phyloP scores from a whole-genome alignment of 2,888 invertebrate species.

The Camponotus fellah region DNA sequence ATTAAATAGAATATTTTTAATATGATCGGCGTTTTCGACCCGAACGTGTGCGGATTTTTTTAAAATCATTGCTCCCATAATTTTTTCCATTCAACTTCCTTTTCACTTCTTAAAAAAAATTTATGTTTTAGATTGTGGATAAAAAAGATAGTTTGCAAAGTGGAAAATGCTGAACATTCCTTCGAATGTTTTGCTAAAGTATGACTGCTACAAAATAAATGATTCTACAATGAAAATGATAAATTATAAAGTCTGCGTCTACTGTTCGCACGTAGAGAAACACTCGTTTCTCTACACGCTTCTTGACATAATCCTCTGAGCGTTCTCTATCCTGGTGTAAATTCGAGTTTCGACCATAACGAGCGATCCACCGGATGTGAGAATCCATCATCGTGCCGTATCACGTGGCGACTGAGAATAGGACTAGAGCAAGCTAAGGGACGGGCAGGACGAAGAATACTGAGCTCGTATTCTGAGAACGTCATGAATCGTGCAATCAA shows the following conservation, averaged over 20 bases:
- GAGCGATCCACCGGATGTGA: slow-evolving; percentile 61
- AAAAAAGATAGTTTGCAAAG: not conserved
- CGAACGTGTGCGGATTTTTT: slow-evolving; percentile 19
- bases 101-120: not conserved
- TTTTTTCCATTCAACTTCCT: not conserved
- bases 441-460: slow-evolving; percentile 40
- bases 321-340: slow-evolving; percentile 60
- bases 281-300: slow-evolving; percentile 8
- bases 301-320: slow-evolving; percentile 46
- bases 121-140: not conserved
- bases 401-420: slow-evolving; percentile 45
- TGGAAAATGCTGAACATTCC: not conserved
- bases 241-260: not conserved
- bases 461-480: slow-evolving; percentile 55
- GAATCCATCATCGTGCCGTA: slow-evolving; percentile 37
- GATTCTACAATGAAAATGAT: slow-evolving; percentile 19
- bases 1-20: slow-evolving; percentile 27
- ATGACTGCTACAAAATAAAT: slow-evolving; percentile 26
- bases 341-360: slow-evolving; percentile 71
- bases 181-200: not conserved
- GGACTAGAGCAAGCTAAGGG: slow-evolving; percentile 28
- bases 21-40: not conserved
- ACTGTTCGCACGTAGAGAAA: not conserved
- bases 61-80: slow-evolving; percentile 26
- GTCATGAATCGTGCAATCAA: slow-evolving; percentile 78